Conservation (phyloP, 2,113 vertebrate genomes). For the Alces alces region DNA sequence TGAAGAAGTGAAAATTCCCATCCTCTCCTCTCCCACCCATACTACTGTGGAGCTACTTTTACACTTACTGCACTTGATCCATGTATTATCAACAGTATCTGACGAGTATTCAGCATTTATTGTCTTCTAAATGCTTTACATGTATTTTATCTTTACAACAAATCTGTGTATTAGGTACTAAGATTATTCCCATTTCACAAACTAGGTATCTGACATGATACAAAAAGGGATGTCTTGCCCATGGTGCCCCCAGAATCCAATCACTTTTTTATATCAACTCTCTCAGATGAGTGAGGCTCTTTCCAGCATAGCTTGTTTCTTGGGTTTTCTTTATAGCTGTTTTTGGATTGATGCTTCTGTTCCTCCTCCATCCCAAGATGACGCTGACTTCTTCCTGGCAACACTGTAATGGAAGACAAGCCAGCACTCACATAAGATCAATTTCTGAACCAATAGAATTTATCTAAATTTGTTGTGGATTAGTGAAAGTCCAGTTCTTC, state of each 20-base stretch:
- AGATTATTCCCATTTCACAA: background rate
- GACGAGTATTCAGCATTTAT: background rate
- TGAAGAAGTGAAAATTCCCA: background rate
- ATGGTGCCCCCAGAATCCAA: background rate
- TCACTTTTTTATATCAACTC: background rate
- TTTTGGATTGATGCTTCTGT: background rate
- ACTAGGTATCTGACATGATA: background rate
- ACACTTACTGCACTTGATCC: background rate
- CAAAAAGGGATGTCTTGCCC: background rate
- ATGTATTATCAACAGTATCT: background rate
- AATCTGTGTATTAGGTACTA: background rate
- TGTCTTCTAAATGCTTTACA: background rate
- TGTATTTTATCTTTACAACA: slow-evolving; percentile 25
- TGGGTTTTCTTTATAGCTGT: background rate
- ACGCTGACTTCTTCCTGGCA: slow-evolving; percentile 38
- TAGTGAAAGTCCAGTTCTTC: slow-evolving; percentile 35
- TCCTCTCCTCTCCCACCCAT: background rate
- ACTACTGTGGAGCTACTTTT: background rate
- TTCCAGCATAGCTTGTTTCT: background rate
- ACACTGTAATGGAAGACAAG: slow-evolving; percentile 24
- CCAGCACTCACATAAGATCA: slow-evolving; percentile 46
- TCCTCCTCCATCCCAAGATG: background rate
- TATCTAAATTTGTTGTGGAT: slow-evolving; percentile 59
- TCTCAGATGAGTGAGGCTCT: background rate
- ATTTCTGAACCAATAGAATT: slow-evolving; percentile 56